Evolutionary conservation across 2,797 vertebrate genomes (phyloP).

Genomic region (Lemur catta): DNA sequence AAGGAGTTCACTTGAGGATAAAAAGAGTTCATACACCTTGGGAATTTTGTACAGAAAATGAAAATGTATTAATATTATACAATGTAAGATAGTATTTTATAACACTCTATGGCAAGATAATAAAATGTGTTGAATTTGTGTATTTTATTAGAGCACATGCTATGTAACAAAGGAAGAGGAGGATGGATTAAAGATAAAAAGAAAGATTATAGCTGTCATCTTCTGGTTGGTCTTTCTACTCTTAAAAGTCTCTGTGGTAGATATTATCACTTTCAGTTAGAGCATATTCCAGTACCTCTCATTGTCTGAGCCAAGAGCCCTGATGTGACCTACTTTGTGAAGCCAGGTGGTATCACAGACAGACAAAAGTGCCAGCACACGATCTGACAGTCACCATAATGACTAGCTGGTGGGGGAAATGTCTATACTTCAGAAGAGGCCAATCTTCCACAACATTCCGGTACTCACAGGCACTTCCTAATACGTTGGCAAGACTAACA

Average conservation of each 20-base stretch:
- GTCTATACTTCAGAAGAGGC: not conserved
- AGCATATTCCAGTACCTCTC: not conserved
- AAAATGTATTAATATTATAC: not conserved
- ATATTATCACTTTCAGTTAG: conserved; percentile 42
- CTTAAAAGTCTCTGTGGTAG: not conserved
- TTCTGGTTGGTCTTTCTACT: conserved; percentile 17
- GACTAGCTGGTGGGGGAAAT: not conserved
- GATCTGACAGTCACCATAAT: not conserved
- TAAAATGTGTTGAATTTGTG: not conserved
- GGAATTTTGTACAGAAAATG: not conserved
- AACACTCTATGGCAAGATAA: not conserved
- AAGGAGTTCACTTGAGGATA: not conserved
- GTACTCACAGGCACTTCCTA: not conserved
- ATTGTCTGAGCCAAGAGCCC: conserved; percentile 32
- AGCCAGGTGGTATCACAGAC: conserved; percentile 11
- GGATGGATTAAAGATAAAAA: not conserved
- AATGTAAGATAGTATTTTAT: not conserved
- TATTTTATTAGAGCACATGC: not conserved
- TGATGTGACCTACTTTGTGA: conserved; percentile 57
- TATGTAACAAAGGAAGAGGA: not conserved
- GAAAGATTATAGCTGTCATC: not conserved
- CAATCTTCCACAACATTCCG: not conserved
- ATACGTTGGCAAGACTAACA: not conserved
- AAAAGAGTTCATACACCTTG: not conserved
- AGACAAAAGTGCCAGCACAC: not conserved